phyloP scores from a whole-genome alignment of 2,113 vertebrate genomes.

The Callocephalon fimbriatum region DNA sequence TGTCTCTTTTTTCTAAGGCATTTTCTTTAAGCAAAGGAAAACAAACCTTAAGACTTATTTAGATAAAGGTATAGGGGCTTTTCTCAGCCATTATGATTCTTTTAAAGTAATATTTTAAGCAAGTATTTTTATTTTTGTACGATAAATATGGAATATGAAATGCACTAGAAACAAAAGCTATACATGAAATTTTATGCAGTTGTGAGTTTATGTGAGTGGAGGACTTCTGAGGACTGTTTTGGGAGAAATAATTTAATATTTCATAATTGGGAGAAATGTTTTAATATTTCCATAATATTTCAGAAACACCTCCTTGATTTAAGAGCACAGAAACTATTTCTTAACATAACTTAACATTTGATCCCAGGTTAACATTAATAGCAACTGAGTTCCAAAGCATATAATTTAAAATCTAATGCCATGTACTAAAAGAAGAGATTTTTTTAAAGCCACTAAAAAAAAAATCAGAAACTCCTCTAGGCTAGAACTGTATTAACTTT shows the following conservation, averaged over 20 bases:
- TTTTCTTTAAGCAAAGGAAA: background rate
- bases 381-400: background rate
- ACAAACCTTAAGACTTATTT: background rate
- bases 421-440: background rate
- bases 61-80: fast-evolving
- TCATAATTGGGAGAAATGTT: background rate
- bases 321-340: background rate
- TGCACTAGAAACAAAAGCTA: background rate
- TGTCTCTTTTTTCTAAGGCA: background rate
- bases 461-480: background rate
- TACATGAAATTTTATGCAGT: background rate
- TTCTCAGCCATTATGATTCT: background rate
- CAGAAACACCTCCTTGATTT: background rate
- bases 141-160: background rate
- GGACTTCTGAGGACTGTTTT: background rate
- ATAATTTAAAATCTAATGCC: fast-evolving
- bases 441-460: background rate
- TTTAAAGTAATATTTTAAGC: background rate
- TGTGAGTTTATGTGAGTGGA: background rate
- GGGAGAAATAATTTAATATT: background rate
- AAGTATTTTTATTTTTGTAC: background rate
- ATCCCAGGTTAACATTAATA: background rate
- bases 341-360: background rate
- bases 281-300: background rate
- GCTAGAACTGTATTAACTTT: background rate